Evolutionary conservation across 1,140 invertebrate species (phyloP), one percentile per base, ranked within the genome.

Genomic region (Camponotus floridanus): DNA sequence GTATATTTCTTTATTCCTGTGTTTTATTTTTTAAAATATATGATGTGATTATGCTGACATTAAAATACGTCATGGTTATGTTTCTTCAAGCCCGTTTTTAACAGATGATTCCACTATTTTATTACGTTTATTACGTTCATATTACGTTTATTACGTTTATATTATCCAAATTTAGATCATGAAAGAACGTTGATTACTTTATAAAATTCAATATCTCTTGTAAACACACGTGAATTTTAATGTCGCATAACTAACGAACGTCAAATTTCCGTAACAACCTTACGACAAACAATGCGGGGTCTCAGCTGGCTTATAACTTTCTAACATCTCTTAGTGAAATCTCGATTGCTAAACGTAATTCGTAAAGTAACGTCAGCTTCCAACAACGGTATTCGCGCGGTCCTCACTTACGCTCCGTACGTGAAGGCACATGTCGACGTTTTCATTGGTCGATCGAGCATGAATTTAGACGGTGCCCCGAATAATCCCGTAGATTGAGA

Each of bases 361-460:
- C 45, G 79, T 26, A 18, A 74, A 83, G 67, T 81, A 71, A 57
- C 68, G 31, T 74, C 68, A 61, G 55, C 67, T 71, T 61, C 18
- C 18, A 70, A 70, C 36, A 11, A 6, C 18, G 51, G 79, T 55
- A 55, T 48, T 73, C 55, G 79, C 13, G 68, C 55, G 39, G 57
- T 31, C 33, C 70, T 73, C 55, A 74, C 79, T 83, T 83, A 68
- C 55, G 79, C 5, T 26, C 26, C 39, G 42, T 48, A 45, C 26
- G 26, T 74, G 31, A 57, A 73, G 51, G 64, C 71, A 42, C 59
- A n/a, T 65, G 57, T 70, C 71, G 74, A 15, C 61, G 21, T 81
- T 62, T 45, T 31, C 59, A 89, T 90, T 88, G 86, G 86, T 57
- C 61, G 87, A 90, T 91, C 83, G 64, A 51, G 61, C 55, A 79